Percentiles rank a stretch among this genome's conserved stretches.
phyloP scores from a whole-genome alignment of 2,888 invertebrate genomes.

The Drosophila mimica region DNA sequence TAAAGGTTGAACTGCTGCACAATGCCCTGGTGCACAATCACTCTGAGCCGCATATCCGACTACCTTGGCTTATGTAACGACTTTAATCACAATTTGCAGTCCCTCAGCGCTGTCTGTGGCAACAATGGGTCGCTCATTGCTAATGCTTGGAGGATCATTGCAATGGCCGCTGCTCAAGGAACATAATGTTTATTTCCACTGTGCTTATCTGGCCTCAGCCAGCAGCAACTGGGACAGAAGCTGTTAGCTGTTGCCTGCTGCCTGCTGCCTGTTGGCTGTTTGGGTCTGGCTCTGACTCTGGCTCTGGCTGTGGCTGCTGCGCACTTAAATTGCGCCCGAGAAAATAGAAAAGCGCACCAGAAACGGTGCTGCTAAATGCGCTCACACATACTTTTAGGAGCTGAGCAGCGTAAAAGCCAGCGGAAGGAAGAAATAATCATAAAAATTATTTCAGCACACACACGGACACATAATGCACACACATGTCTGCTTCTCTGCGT shows the following conservation, averaged over 20 bases:
- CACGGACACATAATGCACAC: constrained; percentile 33
- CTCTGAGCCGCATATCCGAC: background rate
- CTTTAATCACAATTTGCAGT: constrained; percentile 10
- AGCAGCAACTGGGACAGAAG: constrained; percentile 31
- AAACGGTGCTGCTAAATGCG: constrained; percentile 63
- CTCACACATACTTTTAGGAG: constrained; percentile 65
- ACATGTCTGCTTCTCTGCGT: constrained; percentile 20
- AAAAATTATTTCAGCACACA: constrained; percentile 81
- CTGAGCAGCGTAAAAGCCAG: constrained; percentile 56
- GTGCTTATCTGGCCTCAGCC: constrained; percentile 69
- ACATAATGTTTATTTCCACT: constrained; percentile 76
- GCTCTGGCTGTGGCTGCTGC: constrained; percentile 25
- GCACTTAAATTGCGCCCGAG: constrained; percentile 68
- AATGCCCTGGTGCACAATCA: constrained; percentile 1
- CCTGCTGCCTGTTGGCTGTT: constrained; percentile 14
- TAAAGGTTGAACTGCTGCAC: background rate
- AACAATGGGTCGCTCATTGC: constrained; percentile 42
- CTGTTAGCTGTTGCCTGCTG: constrained; percentile 16
- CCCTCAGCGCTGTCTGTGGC: constrained; percentile 1
- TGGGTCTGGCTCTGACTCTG: background rate
- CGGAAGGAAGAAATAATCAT: constrained; percentile 84
- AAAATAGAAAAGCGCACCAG: constrained; percentile 68
- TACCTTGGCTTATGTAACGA: constrained; percentile 5
- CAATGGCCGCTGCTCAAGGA: constrained; percentile 47
- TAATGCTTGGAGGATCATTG: constrained; percentile 62